Evolutionary conservation across 2,888 invertebrate species (phyloP).

Genomic region (Homarus gammarus): DNA sequence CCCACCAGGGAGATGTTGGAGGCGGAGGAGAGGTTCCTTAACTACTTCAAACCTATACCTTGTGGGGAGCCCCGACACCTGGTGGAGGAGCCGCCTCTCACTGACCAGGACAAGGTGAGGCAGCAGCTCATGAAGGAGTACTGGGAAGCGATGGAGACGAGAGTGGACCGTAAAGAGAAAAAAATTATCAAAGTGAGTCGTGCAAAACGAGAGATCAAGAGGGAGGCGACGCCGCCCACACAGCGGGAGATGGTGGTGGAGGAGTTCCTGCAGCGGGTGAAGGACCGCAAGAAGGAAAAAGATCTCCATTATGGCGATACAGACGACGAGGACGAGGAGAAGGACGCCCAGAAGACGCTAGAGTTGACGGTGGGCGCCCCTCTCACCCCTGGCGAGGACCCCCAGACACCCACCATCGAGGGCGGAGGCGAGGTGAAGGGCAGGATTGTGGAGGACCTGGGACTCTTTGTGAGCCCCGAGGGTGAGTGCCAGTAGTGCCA

Average conservation of each 20-base stretch:
- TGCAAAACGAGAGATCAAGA: conserved; percentile 65
- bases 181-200: conserved; percentile 71
- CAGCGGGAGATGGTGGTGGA: conserved; percentile 74
- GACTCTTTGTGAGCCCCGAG: conserved; percentile 72
- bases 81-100: conserved; percentile 60
- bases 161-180: conserved; percentile 52
- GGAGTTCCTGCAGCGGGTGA: conserved; percentile 73
- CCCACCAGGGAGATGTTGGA: conserved; percentile 70
- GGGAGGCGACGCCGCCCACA: conserved; percentile 70
- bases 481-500: conserved; percentile 70
- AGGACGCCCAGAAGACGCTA: background rate
- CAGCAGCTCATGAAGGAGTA: conserved; percentile 70
- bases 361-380: background rate
- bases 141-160: conserved; percentile 64
- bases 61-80: conserved; percentile 60
- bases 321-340: conserved; percentile 69
- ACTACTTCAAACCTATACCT: conserved; percentile 72
- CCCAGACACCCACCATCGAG: conserved; percentile 52
- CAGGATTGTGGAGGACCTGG: conserved; percentile 68
- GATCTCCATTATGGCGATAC: conserved; percentile 75
- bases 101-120: conserved; percentile 44
- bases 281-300: conserved; percentile 73
- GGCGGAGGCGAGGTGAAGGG: conserved; percentile 70
- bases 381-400: background rate
- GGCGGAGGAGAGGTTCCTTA: conserved; percentile 72